Base-by-base conservation (phyloP, 2,888 invertebrate genomes). In the Himalopsyche japonica region DNA sequence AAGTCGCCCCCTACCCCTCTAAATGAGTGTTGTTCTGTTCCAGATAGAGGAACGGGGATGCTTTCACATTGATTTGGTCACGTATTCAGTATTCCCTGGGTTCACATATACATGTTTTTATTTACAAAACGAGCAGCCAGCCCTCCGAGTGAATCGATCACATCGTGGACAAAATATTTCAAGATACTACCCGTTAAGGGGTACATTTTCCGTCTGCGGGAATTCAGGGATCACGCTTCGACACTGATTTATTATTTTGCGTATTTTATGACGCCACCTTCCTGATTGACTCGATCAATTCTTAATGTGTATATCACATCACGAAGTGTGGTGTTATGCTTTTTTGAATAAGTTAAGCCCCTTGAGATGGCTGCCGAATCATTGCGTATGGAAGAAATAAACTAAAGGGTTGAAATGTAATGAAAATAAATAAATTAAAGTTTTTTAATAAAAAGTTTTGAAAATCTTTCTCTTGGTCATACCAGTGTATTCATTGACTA, bases 31-130 rank as follows among this genome's bases (percentile, higher is more conserved):
- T 70, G 70, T 70, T 70, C 30, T 70, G 30, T 70, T 30, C 70
- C 30, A 70, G 43, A 57, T 24, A 24, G 24, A 6, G 57, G 76
- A 27, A 27, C 34, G 80, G 82, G 77, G 85, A 86, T 48, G 87
- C 87, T 87, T 85, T 87, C 82, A 87, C 87, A 86, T 86, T 87
- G 87, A 87, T 87, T 87, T 85, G 87, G 86, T 87, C 87, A 87
- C 87, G 87, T 87, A 81, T 80, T 77, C 20, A 82, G 82, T 79
- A 87, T 87, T 87, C 87, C 87, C 87, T 64, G 24, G 85, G 82
- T 83, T 76, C 85, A 81, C 87, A 86, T 87, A 86, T 85, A 82
- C 84, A 83, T 82, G 86, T 81, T 83, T 86, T 86, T 86, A 86
- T 86, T 86, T 85, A 79, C 79, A 76, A 86, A 83, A 82, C 70